These are phyloP conservation scores for Cyclopterus lumpus DNA, from an alignment of 2,797 vertebrate species.

Conservation along the genomic window DNA sequence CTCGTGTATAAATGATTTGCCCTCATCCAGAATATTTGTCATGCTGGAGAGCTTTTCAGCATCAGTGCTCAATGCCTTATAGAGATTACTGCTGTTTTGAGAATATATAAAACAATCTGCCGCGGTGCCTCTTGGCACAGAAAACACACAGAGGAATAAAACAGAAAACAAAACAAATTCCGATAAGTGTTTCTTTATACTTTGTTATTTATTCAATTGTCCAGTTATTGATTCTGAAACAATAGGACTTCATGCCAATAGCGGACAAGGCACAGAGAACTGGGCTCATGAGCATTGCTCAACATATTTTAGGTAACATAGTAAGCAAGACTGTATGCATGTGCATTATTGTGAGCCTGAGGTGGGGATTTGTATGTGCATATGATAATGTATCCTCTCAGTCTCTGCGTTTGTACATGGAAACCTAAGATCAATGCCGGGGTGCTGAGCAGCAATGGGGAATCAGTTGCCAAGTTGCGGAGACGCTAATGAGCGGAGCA, in stretches of 20 bases:
- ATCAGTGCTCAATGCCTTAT: slow-evolving; percentile 20
- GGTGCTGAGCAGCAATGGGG: slow-evolving; percentile 13
- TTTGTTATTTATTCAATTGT: slow-evolving; percentile 17
- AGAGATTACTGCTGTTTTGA: slow-evolving; percentile 49
- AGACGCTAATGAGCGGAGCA: slow-evolving; percentile 61
- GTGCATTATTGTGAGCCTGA: not conserved
- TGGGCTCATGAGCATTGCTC: slow-evolving; percentile 10
- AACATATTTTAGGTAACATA: slow-evolving; percentile 13
- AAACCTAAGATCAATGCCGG: slow-evolving; percentile 41
- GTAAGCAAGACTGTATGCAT: slow-evolving; percentile 7
- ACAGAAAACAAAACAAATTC: slow-evolving; percentile 15
- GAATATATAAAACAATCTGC: slow-evolving; percentile 34
- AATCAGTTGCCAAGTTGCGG: slow-evolving; percentile 37
- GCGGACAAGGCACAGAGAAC: not conserved
- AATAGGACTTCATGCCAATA: not conserved
- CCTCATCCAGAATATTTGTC: slow-evolving; percentile 65
- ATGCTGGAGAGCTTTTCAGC: slow-evolving; percentile 55
- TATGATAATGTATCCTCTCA: slow-evolving; percentile 10
- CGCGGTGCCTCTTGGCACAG: slow-evolving; percentile 15
- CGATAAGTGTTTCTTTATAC: not conserved
- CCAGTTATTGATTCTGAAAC: slow-evolving; percentile 15
- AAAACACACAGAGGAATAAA: slow-evolving; percentile 4
- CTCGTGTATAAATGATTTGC: slow-evolving; percentile 59
- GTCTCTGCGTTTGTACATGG: slow-evolving; percentile 10
- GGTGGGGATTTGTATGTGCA: slow-evolving; percentile 13